Base-by-base conservation (phyloP, 2,888 invertebrate genomes). In the Oscheius sp. region DNA sequence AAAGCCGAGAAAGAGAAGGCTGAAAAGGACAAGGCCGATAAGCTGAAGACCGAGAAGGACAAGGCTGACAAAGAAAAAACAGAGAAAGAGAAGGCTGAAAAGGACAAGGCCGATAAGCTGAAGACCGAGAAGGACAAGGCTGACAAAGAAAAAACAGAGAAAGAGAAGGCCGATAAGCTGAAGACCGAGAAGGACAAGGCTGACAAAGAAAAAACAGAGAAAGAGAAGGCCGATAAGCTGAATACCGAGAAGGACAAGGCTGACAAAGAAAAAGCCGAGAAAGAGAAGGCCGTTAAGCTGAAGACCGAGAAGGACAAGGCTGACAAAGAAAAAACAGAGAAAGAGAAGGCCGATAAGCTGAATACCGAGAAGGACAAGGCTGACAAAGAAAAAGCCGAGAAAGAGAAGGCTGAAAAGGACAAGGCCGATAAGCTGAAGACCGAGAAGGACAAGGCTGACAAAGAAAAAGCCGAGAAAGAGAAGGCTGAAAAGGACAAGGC, bases 101-200 rank as follows among this genome's bases (percentile, higher is more conserved):
- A 50, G 26, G 22, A 22, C 9, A 50, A 50, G 50, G 22, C n/a
- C 50, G 50, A 50, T 8, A 50, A 50, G 50, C 24, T 24, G 22
- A 50, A 50, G 50, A 26, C 50, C 50, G 50, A 50, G 22, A 50
- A 50, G 50, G 50, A 50, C 50, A 50, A 50, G 26, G 26, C 50
- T 17, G 50, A 50, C 9, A 50, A 50, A 26, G 22, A 22, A 4
- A 50, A 50, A 26, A 8, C 26, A 5, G 50, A 22, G 4, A 50
- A 50, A 26, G 22, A 22, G 50, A 50, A 50, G 20, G 20, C 24
- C 26, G 28, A 50, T 22, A 28, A 22, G 24, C 24, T 24, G 22
- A 50, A 50, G 50, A 26, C 6, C 50, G 28, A 50, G 22, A 28
- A 22, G n/a, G 22, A 8, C 22, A 50, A 50, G 50, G 9, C 26